Base-by-base conservation (phyloP, 2,797 vertebrate genomes). In the Rhinichthys osculus region DNA sequence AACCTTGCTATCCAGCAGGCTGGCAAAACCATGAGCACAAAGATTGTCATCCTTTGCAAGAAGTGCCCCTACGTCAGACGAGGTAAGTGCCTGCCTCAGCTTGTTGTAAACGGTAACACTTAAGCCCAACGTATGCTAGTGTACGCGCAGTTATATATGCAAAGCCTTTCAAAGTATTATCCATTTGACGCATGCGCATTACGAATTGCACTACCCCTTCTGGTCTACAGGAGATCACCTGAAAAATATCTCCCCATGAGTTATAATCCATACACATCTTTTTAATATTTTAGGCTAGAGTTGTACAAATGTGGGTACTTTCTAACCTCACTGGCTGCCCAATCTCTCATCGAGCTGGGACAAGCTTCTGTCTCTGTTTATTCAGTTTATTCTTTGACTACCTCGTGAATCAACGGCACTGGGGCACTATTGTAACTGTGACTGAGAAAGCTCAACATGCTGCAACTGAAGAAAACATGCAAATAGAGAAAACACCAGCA, bases 11-110 rank as follows among this genome's bases (percentile, higher is more conserved):
- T 99, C 85, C 98, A 99, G 87, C 98, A 99, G 93, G 98, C 98
- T 0, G 98, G 98, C 86, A 99, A 99, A 93, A 97, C 93, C 80
- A 98, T 99, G 98, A 99, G 98, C 89, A 96, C 96, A 92, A 99
- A 97, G 92, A 95, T 99, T 70, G 57, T 94, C 27, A 97, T 98
- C 91, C 93, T 97, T 83, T 99, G 98, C 94, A 98, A 96, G 93
- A 98, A 98, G 92, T 99, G 98, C 80, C 98, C 98, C 17, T 94
- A 96, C 54, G 92, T 99, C 94, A 96, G 96, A 91, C 95, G 98
- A 97, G 98, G 98, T 99, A 89, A 96, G 97, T 93, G 69, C 52
- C n/a, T 10, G 42, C 14, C 27, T 52, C 27, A 17, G 17, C 47
- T 70, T 54, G 23, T 66, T 62, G 14, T 54, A 76, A 78, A 74